Conservation (phyloP, 2,888 invertebrate species). For the Anodontia alba region DNA sequence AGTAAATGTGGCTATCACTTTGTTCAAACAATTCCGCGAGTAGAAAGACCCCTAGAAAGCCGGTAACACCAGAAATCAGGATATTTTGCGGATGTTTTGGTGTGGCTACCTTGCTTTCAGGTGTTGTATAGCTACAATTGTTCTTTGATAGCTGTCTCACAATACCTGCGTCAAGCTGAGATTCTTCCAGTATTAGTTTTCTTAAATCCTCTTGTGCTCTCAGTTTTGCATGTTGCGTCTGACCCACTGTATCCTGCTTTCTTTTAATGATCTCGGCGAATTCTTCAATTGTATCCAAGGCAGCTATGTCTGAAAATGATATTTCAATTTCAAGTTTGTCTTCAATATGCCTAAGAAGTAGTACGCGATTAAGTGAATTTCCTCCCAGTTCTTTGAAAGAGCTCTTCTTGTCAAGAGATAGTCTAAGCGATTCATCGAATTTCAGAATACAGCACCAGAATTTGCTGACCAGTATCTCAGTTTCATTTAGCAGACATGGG, state of each 20-base stretch:
- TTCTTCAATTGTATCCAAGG: conserved; percentile 57
- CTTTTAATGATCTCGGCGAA: too few species aligned
- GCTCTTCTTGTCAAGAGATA: conserved; percentile 41
- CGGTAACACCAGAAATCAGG: conserved; percentile 59
- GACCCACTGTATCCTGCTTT: too few species aligned
- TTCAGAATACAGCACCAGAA: conserved; percentile 54
- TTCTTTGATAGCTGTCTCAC: background rate
- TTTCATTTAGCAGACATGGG: conserved; percentile 46
- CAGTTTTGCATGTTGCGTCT: too few species aligned
- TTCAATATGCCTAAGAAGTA: conserved; percentile 53
- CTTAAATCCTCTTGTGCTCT: background rate
- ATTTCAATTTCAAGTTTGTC: conserved; percentile 33
- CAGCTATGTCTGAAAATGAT: conserved; percentile 57
- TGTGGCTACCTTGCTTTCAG: too few species aligned
- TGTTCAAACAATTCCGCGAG: conserved; percentile 54
- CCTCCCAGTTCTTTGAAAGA: conserved; percentile 70
- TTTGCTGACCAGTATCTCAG: conserved; percentile 48
- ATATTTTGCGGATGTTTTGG: conserved; percentile 49
- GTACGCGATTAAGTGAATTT: conserved; percentile 63
- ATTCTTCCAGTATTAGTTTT: background rate
- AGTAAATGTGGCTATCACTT: conserved; percentile 49
- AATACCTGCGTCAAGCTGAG: background rate
- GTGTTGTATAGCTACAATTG: too few species aligned
- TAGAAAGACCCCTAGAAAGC: conserved; percentile 59
- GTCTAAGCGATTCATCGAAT: conserved; percentile 38